phyloP scores from a whole-genome alignment of 37 sponge, comb jelly and placozoan genomes.

The Haliclona indistincta region DNA sequence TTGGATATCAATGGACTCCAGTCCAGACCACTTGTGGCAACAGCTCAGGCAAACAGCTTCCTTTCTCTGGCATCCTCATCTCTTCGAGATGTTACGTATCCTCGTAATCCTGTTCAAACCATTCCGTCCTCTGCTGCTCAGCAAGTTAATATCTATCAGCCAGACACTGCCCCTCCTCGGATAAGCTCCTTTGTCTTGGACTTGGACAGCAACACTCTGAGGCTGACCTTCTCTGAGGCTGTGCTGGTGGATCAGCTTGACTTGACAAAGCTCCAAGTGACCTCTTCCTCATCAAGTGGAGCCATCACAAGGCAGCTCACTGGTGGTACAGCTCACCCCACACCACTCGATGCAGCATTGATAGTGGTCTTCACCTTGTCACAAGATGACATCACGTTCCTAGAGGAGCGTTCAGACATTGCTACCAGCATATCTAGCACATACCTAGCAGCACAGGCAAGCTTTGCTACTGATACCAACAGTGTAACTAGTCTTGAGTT shows the following conservation, averaged over 20 bases:
- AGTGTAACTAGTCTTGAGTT: constrained; percentile 20
- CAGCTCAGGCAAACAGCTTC: constrained; percentile 37
- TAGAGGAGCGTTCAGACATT: constrained; percentile 52
- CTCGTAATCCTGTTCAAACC: constrained; percentile 38
- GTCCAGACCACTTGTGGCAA: constrained; percentile 66
- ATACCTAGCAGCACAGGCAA: constrained; percentile 44
- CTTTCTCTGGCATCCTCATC: constrained; percentile 36
- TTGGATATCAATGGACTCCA: constrained; percentile 65
- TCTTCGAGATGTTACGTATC: constrained; percentile 62
- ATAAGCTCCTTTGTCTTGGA: constrained; percentile 51
- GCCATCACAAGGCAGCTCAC: constrained; percentile 13
- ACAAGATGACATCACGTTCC: constrained; percentile 52
- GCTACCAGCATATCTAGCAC: constrained; percentile 37
- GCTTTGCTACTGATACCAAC: constrained; percentile 71
- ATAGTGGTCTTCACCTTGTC: constrained; percentile 41
- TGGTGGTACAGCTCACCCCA: constrained; percentile 51
- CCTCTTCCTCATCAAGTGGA: constrained; percentile 6
- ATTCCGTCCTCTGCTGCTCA: constrained; percentile 20
- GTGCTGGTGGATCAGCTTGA: constrained; percentile 47
- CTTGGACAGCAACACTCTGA: constrained; percentile 59
- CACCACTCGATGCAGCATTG: constrained; percentile 41
- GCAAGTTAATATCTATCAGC: constrained; percentile 15
- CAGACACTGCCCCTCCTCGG: constrained; percentile 65
- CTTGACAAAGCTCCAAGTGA: constrained; percentile 27
- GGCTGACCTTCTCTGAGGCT: constrained; percentile 76